These are phyloP conservation scores for Eupithecia vulgata DNA, from an alignment of 2,888 invertebrate species.

Conservation along the genomic window DNA sequence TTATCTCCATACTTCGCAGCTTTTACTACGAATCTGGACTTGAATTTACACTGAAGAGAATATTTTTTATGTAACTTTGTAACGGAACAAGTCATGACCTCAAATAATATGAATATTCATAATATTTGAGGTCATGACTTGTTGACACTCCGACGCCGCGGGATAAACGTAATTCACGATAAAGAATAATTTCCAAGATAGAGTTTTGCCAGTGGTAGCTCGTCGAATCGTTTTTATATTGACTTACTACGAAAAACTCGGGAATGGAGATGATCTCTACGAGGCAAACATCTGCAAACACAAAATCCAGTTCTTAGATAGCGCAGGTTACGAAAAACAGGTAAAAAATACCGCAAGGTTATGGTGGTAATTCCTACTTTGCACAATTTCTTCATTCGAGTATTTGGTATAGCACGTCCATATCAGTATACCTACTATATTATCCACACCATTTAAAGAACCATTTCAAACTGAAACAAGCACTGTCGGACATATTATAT, in stretches of 20 bases:
- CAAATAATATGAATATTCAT: background rate
- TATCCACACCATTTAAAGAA: background rate
- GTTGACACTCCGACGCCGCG: too few species aligned
- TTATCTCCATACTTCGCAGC: constrained; percentile 1
- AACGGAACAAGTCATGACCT: background rate
- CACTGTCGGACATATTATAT: too few species aligned
- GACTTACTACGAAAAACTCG: background rate
- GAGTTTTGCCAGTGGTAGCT: background rate
- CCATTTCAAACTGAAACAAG: background rate
- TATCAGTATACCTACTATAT: too few species aligned
- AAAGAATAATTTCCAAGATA: background rate
- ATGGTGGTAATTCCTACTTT: background rate
- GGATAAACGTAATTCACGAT: background rate
- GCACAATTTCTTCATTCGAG: background rate
- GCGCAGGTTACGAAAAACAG: background rate
- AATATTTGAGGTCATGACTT: too few species aligned
- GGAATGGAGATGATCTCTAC: background rate
- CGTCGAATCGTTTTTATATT: background rate
- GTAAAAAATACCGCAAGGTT: background rate
- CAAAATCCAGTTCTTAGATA: background rate
- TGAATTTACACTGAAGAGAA: background rate
- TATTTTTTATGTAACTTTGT: background rate
- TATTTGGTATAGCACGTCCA: background rate
- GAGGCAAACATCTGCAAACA: background rate
- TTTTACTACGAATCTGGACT: background rate